Conservation (phyloP, 2,888 invertebrate genomes). For the Drosophila percnosoma region DNA sequence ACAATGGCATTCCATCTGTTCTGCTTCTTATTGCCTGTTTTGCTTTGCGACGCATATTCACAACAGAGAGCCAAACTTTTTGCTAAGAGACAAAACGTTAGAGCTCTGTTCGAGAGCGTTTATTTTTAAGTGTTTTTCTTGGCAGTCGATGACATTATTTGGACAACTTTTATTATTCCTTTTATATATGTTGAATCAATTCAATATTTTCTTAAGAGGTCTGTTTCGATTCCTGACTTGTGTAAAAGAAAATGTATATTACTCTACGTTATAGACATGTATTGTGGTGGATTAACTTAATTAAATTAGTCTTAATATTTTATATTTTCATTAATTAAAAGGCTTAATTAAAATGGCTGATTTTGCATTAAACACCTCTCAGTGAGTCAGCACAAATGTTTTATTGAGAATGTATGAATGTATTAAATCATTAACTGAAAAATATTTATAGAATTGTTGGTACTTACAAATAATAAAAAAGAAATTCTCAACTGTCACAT, state of each 20-base stretch:
- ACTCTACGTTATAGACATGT: background rate
- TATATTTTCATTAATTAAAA: background rate
- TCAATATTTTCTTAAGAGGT: background rate
- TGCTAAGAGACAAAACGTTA: background rate
- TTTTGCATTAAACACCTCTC: background rate
- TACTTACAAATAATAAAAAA: background rate
- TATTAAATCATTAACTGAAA: background rate
- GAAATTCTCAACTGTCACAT: background rate
- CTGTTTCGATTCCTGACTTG: background rate
- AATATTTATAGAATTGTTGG: background rate
- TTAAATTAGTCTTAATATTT: background rate
- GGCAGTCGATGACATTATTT: constrained; percentile 11
- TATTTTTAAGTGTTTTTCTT: constrained; percentile 6
- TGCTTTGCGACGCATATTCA: constrained; percentile 67
- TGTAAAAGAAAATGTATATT: background rate
- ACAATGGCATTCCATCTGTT: constrained; percentile 26
- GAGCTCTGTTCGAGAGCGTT: constrained; percentile 1
- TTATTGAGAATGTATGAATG: background rate
- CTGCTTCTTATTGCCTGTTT: constrained; percentile 34
- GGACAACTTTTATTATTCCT: constrained; percentile 6
- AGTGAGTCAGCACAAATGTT: background rate
- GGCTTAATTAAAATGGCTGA: background rate
- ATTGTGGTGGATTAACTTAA: background rate
- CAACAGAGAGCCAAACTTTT: constrained; percentile 55
- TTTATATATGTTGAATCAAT: constrained; percentile 1